Percentiles rank a stretch among this genome's conserved stretches.
These are phyloP conservation scores for Xiphorhynchus erythropygius DNA, from an alignment of 2,797 vertebrate species.

Conservation along the genomic window DNA sequence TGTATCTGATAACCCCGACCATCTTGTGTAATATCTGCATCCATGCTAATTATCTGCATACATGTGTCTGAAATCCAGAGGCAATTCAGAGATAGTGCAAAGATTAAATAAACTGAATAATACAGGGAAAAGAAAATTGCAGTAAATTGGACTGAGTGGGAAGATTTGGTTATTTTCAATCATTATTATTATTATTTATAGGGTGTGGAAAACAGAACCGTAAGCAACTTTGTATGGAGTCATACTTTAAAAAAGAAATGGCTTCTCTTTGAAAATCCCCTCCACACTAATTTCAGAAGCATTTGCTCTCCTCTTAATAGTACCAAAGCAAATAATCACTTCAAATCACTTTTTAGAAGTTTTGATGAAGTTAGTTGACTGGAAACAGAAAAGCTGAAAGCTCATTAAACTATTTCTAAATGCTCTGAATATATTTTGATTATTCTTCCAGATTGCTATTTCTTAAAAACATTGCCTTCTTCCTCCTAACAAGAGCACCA, in stretches of 20 bases:
- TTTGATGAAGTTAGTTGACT: neutral
- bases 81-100: neutral
- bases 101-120: constrained; percentile 44
- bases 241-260: neutral
- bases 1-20: constrained; percentile 19
- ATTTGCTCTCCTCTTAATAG: neutral
- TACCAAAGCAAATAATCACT: neutral
- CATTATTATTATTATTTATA: constrained; percentile 28
- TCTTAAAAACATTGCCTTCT: neutral
- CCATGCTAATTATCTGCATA: constrained; percentile 3
- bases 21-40: constrained; percentile 44
- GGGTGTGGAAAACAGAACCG: constrained; percentile 22
- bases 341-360: neutral
- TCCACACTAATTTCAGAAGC: neutral
- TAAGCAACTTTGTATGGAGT: neutral
- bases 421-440: neutral
- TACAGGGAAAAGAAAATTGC: constrained; percentile 38
- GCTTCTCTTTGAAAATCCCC: neutral
- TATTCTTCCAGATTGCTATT: neutral
- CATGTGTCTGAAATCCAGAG: constrained; percentile 35
- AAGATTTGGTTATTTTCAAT: constrained; percentile 36
- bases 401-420: constrained; percentile 7
- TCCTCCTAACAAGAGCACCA: neutral
- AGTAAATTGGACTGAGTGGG: constrained; percentile 27
- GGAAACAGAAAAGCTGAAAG: neutral